Percentiles rank a stretch among this genome's conserved stretches.
These are phyloP conservation scores for Ptiloglossa arizonensis DNA, from an alignment of 1,140 invertebrate species.

Conservation along the genomic window DNA sequence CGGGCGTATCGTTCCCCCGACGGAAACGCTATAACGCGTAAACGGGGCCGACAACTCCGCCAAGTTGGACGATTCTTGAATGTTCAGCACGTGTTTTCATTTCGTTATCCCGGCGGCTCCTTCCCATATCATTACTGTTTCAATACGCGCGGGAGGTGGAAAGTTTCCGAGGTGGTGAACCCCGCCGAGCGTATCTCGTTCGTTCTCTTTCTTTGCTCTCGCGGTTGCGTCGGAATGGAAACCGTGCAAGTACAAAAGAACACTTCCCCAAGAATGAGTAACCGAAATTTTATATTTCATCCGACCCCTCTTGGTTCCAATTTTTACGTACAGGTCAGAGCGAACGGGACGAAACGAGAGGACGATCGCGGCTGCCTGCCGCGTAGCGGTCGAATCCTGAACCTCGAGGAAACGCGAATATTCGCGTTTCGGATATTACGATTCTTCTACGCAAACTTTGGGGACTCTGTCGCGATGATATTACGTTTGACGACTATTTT, in stretches of 20 bases:
- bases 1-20: constrained; percentile 34
- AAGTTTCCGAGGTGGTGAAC: constrained; percentile 38
- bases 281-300: constrained; percentile 15
- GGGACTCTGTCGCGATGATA: too few relatives aligned
- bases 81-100: constrained; percentile 61
- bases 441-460: too few relatives aligned
- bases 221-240: background rate
- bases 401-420: too few relatives aligned
- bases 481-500: too few relatives aligned
- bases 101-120: constrained; percentile 49
- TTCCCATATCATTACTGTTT: constrained; percentile 64
- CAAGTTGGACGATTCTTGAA: constrained; percentile 50
- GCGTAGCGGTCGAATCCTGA: too few relatives aligned
- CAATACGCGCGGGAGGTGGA: constrained; percentile 58
- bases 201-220: background rate
- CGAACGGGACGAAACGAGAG: background rate
- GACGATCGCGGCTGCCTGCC: too few relatives aligned
- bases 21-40: constrained; percentile 49
- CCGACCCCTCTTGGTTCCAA: background rate
- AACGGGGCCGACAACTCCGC: constrained; percentile 41
- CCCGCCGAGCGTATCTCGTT: constrained; percentile 23
- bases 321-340: too few relatives aligned
- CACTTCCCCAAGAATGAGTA: background rate
- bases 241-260: background rate
- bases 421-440: too few relatives aligned